Percentiles rank a stretch among this genome's conserved stretches.
These are phyloP conservation scores for Salvator merianae DNA, from an alignment of 2,113 vertebrate genomes.

Conservation along the genomic window DNA sequence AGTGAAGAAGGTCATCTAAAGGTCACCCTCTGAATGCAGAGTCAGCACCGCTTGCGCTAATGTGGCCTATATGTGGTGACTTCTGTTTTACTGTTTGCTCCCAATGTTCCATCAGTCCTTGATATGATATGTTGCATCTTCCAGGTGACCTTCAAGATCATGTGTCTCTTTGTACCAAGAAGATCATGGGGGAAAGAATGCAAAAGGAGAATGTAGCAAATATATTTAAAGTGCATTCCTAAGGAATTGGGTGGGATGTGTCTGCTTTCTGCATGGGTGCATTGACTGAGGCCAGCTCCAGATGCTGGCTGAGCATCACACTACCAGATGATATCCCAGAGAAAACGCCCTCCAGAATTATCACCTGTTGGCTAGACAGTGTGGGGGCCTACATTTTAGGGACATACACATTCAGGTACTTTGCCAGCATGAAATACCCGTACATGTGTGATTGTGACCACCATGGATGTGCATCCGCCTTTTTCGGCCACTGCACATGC, in stretches of 20 bases:
- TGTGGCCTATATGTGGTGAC: background rate
- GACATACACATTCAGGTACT: too few species aligned
- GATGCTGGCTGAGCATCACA: too few species aligned
- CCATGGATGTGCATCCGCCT: too few species aligned
- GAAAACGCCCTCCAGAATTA: too few species aligned
- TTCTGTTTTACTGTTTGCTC: background rate
- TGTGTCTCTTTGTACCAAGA: background rate
- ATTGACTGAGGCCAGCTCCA: too few species aligned
- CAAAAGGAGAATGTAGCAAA: background rate
- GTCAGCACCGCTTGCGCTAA: background rate
- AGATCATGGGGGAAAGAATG: background rate
- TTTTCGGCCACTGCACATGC: too few species aligned
- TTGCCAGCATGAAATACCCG: too few species aligned
- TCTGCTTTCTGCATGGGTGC: too few species aligned
- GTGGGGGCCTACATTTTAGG: too few species aligned
- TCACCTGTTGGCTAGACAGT: too few species aligned
- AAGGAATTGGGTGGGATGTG: background rate
- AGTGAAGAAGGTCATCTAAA: background rate
- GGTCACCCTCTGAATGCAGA: background rate
- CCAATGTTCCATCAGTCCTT: background rate
- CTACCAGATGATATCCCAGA: too few species aligned
- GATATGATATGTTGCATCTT: background rate
- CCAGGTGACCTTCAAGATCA: background rate
- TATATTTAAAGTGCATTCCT: background rate
- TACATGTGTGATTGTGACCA: too few species aligned